A percentile compares a stretch with the other conserved stretches of the same genome.
These are phyloP conservation scores for Baronia brevicornis DNA, from an alignment of 2,888 invertebrate species.

Conservation along the genomic window DNA sequence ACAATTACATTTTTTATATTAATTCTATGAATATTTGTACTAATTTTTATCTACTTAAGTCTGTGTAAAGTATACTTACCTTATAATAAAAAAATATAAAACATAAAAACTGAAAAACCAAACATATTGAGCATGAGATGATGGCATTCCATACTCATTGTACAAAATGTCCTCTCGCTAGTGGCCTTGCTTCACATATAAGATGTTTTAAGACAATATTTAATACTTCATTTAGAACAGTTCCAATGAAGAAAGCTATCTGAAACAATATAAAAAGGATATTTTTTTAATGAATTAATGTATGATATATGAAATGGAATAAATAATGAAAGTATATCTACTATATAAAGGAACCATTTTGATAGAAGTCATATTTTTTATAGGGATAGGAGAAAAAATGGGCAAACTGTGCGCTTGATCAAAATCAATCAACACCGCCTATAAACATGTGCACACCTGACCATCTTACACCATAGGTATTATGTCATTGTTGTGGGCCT, in stretches of 20 bases:
- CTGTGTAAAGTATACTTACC: slow-evolving; percentile 76
- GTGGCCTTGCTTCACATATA: slow-evolving; percentile 87
- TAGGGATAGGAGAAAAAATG: no score
- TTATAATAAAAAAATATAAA: slow-evolving; percentile 88
- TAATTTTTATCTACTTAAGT: neutral
- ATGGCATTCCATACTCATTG: slow-evolving; percentile 93
- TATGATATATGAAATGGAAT: no score
- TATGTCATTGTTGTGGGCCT: no score
- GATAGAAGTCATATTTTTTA: neutral
- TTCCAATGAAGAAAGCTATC: slow-evolving; percentile 90
- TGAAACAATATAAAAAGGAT: slow-evolving; percentile 71
- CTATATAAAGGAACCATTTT: no score
- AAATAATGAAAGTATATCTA: no score
- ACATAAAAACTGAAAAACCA: slow-evolving; percentile 93
- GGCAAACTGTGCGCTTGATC: no score
- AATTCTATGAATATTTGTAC: neutral
- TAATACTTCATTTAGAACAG: slow-evolving; percentile 83
- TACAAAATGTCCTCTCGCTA: slow-evolving; percentile 79
- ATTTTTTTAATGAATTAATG: no score
- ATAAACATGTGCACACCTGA: no score
- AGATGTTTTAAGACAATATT: slow-evolving; percentile 88
- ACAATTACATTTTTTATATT: no score
- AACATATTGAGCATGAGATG: slow-evolving; percentile 92
- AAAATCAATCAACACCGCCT: no score
- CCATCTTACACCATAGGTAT: no score